Base-by-base conservation (phyloP, 2,797 vertebrate species). In the Pseudopleuronectes americanus region DNA sequence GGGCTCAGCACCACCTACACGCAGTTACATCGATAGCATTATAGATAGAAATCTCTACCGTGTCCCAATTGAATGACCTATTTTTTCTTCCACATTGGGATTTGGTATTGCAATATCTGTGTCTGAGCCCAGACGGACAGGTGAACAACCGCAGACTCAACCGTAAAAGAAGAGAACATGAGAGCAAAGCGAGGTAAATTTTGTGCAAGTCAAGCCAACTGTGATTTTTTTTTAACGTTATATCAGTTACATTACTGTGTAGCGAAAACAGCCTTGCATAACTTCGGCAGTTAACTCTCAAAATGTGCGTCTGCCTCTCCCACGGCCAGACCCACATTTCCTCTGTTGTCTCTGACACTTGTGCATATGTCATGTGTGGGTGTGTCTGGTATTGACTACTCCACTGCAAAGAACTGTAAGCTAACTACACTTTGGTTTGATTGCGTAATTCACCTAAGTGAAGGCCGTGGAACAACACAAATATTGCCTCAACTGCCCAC, bases 181-280 rank as follows among this genome's bases (percentile, higher is more conserved):
- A 77, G 24, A 83, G 56, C 57, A 63, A 80, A 61, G 55, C 51
- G 33, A 66, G 64, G 76, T 80, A 68, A 77, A 66, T 68, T 72
- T 71, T 77, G 62, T 74, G 64, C 69, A 83, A 79, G 82, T 85
- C 70, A 81, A 81, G 71, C 76, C 79, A 81, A 24, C 49, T 14
- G 3, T 19, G 41, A 64, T 58, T 51, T 64, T 31, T 51, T 51
- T 64, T 31, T 51, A 61, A 70, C 5, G 74, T 71, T 79, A 28
- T 79, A 91, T 87, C 85, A 70, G 91, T 90, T 80, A 23, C 84
- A 87, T 87, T 69, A 62, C 53, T 69, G 24, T 47, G n/a, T 43
- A 69, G 23, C 26, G 43, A 4, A 54, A 45, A 17, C 53, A 48
- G 13, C 6, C 54, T 68, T 74, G 52, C 68, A 55, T 56, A 77